A percentile compares a stretch with the other conserved stretches of the same genome.
phyloP scores from a whole-genome alignment of 1,140 invertebrate genomes.

The Heliothis virescens region DNA sequence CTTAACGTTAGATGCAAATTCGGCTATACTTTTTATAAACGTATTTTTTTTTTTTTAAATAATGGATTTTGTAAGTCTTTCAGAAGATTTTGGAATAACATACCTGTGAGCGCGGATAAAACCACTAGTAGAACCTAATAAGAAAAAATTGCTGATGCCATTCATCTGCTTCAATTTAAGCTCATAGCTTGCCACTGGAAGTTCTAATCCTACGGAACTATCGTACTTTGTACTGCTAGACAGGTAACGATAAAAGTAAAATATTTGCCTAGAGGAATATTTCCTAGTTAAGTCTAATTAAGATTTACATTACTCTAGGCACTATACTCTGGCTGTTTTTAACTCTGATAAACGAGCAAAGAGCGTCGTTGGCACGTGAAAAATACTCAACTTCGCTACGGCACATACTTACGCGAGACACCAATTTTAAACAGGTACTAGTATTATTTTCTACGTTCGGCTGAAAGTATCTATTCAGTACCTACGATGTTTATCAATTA shows the following conservation, averaged over 20 bases:
- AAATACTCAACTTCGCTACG: not conserved
- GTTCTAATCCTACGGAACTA: not conserved
- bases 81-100: too few relatives aligned
- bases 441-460: not conserved
- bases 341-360: not conserved
- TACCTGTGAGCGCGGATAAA: too few relatives aligned
- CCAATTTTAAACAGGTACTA: too few relatives aligned
- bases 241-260: not conserved
- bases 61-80: too few relatives aligned
- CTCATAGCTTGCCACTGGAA: not conserved
- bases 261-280: not conserved
- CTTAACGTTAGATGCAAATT: not conserved
- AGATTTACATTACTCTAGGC: conserved; percentile 13
- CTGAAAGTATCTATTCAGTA: not conserved
- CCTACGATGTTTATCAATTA: too few relatives aligned
- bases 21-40: too few relatives aligned
- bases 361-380: not conserved
- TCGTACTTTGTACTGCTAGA: not conserved
- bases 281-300: conserved; percentile 16
- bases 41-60: too few relatives aligned
- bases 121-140: not conserved
- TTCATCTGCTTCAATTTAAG: not conserved
- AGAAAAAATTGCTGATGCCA: not conserved
- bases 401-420: too few relatives aligned
- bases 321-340: not conserved